Conservation (phyloP, 1,140 invertebrate genomes). For the Coptotermes formosanus region DNA sequence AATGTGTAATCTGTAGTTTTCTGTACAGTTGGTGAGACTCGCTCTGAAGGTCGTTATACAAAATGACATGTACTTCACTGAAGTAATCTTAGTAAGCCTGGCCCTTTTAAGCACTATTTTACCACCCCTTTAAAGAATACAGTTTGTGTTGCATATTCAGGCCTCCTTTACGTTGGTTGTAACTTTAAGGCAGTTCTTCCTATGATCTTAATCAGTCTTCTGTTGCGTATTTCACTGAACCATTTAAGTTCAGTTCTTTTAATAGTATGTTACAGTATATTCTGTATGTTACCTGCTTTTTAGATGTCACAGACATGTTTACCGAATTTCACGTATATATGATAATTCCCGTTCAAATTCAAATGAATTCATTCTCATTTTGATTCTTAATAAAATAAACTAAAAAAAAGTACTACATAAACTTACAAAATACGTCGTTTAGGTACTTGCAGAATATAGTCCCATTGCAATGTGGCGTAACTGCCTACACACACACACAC, state of each 20-base stretch:
- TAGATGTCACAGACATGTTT: neutral
- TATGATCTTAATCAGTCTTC: neutral
- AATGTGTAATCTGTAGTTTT: too few species aligned
- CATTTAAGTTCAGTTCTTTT: neutral
- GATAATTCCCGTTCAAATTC: neutral
- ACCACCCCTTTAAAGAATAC: too few species aligned
- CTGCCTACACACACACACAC: neutral
- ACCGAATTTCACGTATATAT: neutral
- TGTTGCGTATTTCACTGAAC: neutral
- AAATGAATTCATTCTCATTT: neutral
- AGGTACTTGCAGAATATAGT: neutral
- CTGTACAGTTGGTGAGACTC: too few species aligned
- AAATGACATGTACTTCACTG: too few species aligned
- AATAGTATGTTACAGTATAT: neutral
- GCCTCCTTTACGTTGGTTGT: too few species aligned
- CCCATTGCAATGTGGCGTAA: too few species aligned
- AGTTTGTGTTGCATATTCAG: too few species aligned
- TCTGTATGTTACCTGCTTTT: neutral
- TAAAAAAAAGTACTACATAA: slow-evolving; percentile 3
- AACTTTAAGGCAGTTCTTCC: neutral
- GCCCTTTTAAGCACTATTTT: too few species aligned
- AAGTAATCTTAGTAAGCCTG: too few species aligned
- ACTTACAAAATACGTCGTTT: neutral
- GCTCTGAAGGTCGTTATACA: too few species aligned
- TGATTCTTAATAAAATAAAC: neutral